Percentiles rank a stretch among this genome's conserved stretches.
Conservation (phyloP, 2,797 vertebrate genomes). For the Moxostoma hubbsi region DNA sequence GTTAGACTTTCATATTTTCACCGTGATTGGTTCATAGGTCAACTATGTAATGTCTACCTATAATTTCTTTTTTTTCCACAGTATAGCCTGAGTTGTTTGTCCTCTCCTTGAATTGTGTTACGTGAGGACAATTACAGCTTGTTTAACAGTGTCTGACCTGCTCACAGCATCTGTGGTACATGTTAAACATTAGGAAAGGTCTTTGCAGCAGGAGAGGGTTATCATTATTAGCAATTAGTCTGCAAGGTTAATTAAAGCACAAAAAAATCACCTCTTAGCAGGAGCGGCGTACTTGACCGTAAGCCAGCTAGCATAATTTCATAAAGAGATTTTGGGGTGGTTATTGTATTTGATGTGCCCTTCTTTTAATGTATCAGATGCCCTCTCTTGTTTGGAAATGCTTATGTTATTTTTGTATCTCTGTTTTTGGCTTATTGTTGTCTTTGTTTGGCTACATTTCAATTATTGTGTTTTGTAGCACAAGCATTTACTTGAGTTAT, state of each 20-base stretch:
- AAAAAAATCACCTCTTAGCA: conserved; percentile 56
- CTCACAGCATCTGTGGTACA: conserved; percentile 39
- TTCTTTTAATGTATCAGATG: not conserved
- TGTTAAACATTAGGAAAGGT: conserved; percentile 46
- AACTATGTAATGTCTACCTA: not conserved
- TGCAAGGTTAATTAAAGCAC: conserved; percentile 67
- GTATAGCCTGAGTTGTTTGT: not conserved
- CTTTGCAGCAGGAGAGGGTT: conserved; percentile 58
- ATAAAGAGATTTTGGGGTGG: conserved; percentile 36
- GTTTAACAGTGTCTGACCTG: conserved; percentile 19
- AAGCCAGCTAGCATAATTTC: conserved; percentile 54
- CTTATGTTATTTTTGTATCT: not conserved
- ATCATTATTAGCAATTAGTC: conserved; percentile 65
- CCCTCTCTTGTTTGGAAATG: conserved; percentile 14
- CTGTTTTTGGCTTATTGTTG: conserved; percentile 28
- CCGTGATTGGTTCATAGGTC: not conserved
- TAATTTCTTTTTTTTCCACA: not conserved
- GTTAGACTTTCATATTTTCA: not conserved
- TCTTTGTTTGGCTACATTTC: conserved; percentile 4
- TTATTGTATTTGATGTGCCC: conserved; percentile 2
- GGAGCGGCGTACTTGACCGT: conserved; percentile 57
- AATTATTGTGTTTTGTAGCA: conserved; percentile 3
- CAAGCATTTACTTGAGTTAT: conserved; percentile 29
- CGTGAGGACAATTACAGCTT: conserved; percentile 68
- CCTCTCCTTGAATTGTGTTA: conserved; percentile 62